Base-by-base conservation (phyloP, 2,888 invertebrate genomes). In the Cremastinae sp. region DNA sequence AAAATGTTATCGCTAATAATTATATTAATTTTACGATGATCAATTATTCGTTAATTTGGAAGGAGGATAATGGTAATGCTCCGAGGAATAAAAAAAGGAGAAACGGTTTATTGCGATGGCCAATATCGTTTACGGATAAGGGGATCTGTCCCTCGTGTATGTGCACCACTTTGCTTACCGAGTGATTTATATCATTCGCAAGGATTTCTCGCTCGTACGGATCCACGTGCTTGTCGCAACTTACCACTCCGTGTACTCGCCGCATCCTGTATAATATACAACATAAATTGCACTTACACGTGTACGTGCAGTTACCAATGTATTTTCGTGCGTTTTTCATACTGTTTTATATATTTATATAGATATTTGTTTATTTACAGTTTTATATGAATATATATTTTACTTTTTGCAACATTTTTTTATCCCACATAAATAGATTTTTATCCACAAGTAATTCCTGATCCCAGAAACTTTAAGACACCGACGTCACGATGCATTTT, bases 141-240 rank as follows among this genome's bases (percentile, higher is more conserved):
- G 41, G 51, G 41, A 68, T 68, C 58, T 68, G 68, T 58, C 58
- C 58, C 45, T 14, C 28, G 35, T 55, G 20, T 20, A 18, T 18
- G 35, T 39, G 58, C 55, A 58, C 28, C 16, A 43, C 53, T 65
- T 66, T 28, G 68, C 68, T 58, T 68, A 49, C 61, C 43, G 22
- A 56, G 71, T 71, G 71, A 75, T 75, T 75, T 75, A 75, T 75
- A 77, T 73, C 72, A 66, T 68, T 64, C 55, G 64, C 55, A 64
- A 74, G 65, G 64, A 68, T 64, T 62, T 73, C 70, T 45, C 55
- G 56, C 64, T 66, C 64, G 49, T 69, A 51, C 61, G 69, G 58
- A 64, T 74, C 74, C 74, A 66, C 70, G 74, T 55, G 74, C 68
- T 37, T 12, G 56, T 28, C 65, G 70, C 77, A 62, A 66, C 58